Conservation (phyloP, 2,113 vertebrate genomes). For the Lepus timidus region DNA sequence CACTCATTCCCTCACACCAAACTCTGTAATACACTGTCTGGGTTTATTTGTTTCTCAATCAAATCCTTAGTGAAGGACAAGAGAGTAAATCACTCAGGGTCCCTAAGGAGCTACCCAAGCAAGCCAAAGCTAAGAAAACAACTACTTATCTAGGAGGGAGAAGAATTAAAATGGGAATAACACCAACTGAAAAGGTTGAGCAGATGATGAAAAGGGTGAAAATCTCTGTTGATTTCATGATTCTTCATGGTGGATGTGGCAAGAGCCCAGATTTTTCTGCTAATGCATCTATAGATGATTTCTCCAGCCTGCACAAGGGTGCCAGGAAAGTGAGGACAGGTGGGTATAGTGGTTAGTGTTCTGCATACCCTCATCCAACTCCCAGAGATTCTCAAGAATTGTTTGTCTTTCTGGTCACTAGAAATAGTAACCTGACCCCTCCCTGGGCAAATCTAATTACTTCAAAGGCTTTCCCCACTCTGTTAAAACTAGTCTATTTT, state of each 20-base stretch:
- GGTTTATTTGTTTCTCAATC: not conserved
- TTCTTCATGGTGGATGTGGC: not conserved
- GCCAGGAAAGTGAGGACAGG: no score
- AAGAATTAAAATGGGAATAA: not conserved
- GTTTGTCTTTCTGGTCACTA: not conserved
- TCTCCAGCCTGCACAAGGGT: not conserved
- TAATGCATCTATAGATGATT: not conserved
- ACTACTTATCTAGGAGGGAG: not conserved
- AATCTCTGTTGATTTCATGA: not conserved
- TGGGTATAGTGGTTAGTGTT: not conserved
- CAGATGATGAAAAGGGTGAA: not conserved
- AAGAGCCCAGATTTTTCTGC: not conserved
- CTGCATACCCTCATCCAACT: not conserved
- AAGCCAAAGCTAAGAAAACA: not conserved
- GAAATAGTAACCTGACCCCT: not conserved
- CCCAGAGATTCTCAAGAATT: not conserved
- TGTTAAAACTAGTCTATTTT: not conserved
- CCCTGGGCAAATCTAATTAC: not conserved
- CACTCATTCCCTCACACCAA: not conserved
- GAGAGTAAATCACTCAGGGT: not conserved
- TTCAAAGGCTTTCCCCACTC: not conserved
- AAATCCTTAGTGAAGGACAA: not conserved
- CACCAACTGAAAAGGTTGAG: not conserved
- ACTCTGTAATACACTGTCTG: not conserved
- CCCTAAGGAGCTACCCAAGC: not conserved